phyloP scores from a whole-genome alignment of 2,888 invertebrate species.

The Heteromurus nitidus region DNA sequence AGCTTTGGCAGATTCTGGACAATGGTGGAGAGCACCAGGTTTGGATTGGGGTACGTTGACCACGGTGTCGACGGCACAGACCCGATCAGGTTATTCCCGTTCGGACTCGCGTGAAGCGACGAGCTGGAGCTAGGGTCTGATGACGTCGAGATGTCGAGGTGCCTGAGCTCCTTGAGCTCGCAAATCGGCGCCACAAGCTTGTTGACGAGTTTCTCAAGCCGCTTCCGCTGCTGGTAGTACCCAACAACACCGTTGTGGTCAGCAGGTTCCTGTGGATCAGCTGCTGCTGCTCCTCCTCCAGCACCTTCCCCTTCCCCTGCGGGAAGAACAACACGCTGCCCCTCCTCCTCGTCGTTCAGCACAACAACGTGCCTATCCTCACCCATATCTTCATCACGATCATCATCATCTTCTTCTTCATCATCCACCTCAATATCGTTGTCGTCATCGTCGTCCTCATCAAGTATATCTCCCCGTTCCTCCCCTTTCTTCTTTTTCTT shows the following conservation, averaged over 20 bases:
- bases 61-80: conserved; percentile 35
- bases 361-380: conserved; percentile 15
- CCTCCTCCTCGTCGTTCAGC: conserved; percentile 33
- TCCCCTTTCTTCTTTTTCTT: not conserved
- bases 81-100: conserved; percentile 35
- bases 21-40: conserved; percentile 83
- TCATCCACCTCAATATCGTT: not conserved
- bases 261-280: not conserved
- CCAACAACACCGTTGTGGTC: not conserved
- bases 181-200: conserved; percentile 49
- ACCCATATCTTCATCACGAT: not conserved
- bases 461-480: not conserved
- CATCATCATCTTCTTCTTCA: not conserved
- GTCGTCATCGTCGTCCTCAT: not conserved
- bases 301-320: not conserved
- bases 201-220: conserved; percentile 51
- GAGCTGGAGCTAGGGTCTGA: conserved; percentile 18
- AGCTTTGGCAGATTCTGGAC: conserved; percentile 85
- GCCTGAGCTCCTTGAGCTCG: conserved; percentile 44
- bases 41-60: conserved; percentile 83
- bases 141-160: conserved; percentile 51
- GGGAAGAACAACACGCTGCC: not conserved
- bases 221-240: not conserved
- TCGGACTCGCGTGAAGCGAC: conserved; percentile 6
- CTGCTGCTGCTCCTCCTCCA: not conserved